A percentile compares a stretch with the other conserved stretches of the same genome.
phyloP scores from a whole-genome alignment of 2,888 invertebrate species.

The Chaetoderma sp. region DNA sequence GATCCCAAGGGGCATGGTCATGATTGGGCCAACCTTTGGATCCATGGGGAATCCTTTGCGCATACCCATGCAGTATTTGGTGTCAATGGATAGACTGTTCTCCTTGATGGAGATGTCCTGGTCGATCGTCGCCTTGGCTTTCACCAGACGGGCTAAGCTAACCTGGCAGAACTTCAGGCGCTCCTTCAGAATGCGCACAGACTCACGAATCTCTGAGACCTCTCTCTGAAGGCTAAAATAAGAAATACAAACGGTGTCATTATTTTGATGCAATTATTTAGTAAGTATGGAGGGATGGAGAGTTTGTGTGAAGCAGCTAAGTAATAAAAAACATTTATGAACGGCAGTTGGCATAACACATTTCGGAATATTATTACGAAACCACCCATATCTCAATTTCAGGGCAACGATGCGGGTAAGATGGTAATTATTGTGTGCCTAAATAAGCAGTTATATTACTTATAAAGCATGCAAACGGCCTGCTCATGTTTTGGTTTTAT shows the following conservation, averaged over 20 bases:
- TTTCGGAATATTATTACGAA: too few species aligned
- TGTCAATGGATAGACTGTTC: slow-evolving; percentile 89
- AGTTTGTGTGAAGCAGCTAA: neutral
- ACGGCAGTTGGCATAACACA: too few species aligned
- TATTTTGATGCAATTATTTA: neutral
- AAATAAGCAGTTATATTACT: too few species aligned
- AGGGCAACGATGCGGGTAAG: too few species aligned
- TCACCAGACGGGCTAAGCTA: slow-evolving; percentile 75
- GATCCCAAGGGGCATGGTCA: slow-evolving; percentile 58
- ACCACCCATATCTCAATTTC: too few species aligned
- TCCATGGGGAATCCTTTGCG: slow-evolving; percentile 86
- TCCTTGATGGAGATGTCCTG: slow-evolving; percentile 87
- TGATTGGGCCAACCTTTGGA: slow-evolving; percentile 67
- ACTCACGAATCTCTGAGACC: slow-evolving; percentile 85
- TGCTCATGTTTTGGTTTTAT: too few species aligned
- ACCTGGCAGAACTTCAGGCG: slow-evolving; percentile 77
- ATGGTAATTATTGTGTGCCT: too few species aligned
- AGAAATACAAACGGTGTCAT: neutral
- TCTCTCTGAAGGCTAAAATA: slow-evolving; percentile 82
- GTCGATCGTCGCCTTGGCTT: slow-evolving; percentile 86
- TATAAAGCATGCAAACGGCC: too few species aligned
- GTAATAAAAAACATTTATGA: too few species aligned
- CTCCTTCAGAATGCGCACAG: slow-evolving; percentile 83
- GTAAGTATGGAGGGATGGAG: too few species aligned
- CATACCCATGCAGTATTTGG: slow-evolving; percentile 92